A percentile compares a stretch with the other conserved stretches of the same genome.
Conservation (phyloP, 2,113 vertebrate genomes). For the Galeopterus variegatus region DNA sequence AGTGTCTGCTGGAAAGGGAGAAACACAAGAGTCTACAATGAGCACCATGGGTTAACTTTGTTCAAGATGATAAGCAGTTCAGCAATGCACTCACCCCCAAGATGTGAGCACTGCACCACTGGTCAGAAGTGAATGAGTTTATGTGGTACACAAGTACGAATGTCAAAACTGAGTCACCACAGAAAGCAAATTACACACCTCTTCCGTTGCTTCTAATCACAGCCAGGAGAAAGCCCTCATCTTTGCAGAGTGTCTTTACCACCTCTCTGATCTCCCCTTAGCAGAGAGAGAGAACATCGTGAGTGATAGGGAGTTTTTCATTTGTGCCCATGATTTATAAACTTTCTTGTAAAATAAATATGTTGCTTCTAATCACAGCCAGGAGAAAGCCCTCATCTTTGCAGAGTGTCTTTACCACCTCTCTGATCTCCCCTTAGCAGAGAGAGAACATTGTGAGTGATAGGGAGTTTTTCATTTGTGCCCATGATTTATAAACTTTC, state of each 20-base stretch:
- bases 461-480: background rate
- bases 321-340: background rate
- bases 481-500: background rate
- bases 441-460: background rate
- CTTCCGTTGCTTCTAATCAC: background rate
- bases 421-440: background rate
- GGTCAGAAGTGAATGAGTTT: background rate
- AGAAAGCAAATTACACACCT: background rate
- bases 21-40: no score
- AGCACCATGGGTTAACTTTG: background rate
- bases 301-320: background rate
- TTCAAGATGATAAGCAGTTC: background rate
- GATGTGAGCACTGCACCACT: background rate
- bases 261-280: background rate
- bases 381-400: background rate
- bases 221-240: background rate
- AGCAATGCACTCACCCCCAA: background rate
- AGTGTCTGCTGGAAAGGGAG: background rate
- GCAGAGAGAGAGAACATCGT: background rate
- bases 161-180: background rate
- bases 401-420: background rate
- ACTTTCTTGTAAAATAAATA: background rate
- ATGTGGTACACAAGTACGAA: background rate
- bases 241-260: background rate
- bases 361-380: background rate